Conservation (phyloP, 2,797 vertebrate genomes). For the Stomatorhinus walkeri region DNA sequence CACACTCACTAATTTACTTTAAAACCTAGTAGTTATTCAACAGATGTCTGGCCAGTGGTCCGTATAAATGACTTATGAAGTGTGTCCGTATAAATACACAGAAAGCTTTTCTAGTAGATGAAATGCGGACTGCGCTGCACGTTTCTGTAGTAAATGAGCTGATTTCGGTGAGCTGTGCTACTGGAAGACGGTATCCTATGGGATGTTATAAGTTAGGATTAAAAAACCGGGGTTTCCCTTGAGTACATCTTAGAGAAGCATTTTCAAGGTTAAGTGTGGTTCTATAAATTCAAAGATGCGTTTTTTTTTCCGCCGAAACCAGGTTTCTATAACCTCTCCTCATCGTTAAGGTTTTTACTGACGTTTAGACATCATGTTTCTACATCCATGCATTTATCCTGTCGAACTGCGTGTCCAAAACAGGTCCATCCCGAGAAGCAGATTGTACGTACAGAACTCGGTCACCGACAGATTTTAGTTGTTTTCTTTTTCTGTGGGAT, state of each 20-base stretch:
- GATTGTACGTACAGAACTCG: background rate
- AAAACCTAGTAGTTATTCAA: background rate
- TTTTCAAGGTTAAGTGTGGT: background rate
- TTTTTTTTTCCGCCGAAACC: background rate
- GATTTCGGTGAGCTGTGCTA: background rate
- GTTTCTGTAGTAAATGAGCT: background rate
- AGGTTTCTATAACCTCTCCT: background rate
- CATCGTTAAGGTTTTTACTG: background rate
- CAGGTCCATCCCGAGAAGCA: background rate
- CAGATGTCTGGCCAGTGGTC: background rate
- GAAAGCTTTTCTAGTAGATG: background rate
- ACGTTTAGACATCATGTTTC: no score
- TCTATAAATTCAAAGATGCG: background rate
- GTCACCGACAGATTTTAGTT: background rate
- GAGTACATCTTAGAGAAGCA: background rate
- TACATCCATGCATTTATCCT: background rate
- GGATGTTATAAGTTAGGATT: background rate
- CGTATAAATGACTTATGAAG: background rate
- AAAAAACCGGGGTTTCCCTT: background rate
- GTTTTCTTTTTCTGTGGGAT: background rate
- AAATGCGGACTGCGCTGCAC: background rate
- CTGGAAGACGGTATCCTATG: background rate
- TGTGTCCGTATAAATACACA: background rate
- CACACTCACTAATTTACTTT: background rate
- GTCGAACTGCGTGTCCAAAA: background rate